phyloP scores from a whole-genome alignment of 2,797 vertebrate species.

The Mycteria americana region DNA sequence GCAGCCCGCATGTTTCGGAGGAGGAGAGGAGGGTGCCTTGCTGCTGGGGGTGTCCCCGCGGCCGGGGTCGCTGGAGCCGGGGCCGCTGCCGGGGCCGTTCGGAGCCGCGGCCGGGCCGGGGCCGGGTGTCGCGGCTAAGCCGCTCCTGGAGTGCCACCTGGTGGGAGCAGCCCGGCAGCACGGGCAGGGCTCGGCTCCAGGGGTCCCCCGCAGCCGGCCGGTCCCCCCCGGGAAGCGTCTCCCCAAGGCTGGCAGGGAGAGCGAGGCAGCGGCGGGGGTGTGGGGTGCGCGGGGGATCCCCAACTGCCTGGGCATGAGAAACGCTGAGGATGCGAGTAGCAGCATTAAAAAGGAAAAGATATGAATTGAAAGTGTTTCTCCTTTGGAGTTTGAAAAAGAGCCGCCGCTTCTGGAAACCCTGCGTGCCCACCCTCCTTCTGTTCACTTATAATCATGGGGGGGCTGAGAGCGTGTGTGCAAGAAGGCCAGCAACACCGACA shows the following conservation, averaged over 20 bases:
- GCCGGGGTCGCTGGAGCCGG: not conserved
- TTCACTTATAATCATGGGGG: rapidly evolving
- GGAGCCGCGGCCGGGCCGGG: not conserved
- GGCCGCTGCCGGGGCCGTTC: not conserved
- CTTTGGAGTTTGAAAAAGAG: not conserved
- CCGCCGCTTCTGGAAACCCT: not conserved
- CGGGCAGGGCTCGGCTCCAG: not conserved
- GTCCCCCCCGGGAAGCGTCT: too few species aligned
- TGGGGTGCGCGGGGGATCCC: not conserved
- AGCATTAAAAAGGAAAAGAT: rapidly evolving
- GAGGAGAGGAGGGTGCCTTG: not conserved
- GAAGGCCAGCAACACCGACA: rapidly evolving
- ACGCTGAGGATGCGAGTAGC: rapidly evolving
- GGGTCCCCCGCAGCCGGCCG: not conserved
- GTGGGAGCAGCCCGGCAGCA: not conserved
- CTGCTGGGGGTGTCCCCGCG: not conserved
- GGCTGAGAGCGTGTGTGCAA: rapidly evolving
- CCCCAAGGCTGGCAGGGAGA: rapidly evolving
- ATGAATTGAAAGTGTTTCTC: rapidly evolving
- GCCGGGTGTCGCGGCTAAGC: not conserved
- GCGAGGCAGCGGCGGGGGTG: rapidly evolving
- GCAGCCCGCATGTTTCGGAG: not conserved
- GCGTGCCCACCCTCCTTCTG: rapidly evolving
- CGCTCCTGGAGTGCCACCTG: constrained; percentile 71
- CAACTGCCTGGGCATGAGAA: rapidly evolving